phyloP scores from a whole-genome alignment of 2,113 vertebrate genomes.

The Aythya baeri region DNA sequence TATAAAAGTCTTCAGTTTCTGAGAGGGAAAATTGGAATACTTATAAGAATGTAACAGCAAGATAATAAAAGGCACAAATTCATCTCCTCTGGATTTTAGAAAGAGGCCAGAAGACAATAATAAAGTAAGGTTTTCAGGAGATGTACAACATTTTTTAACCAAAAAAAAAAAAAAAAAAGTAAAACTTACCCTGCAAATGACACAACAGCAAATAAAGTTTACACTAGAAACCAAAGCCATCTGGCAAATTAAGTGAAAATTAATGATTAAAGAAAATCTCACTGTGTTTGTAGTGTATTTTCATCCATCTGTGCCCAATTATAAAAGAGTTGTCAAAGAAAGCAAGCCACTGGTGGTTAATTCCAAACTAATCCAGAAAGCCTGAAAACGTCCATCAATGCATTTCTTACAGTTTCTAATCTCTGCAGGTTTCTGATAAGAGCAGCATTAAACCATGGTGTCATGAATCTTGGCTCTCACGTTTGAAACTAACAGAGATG shows the following conservation, averaged over 20 bases:
- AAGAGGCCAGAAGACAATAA: not conserved
- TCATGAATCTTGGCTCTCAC: constrained; percentile 46
- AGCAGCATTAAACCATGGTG: constrained; percentile 29
- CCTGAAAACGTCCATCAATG: constrained; percentile 18
- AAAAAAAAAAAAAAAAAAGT: not conserved
- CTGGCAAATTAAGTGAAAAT: constrained; percentile 64
- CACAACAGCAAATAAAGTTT: constrained; percentile 29
- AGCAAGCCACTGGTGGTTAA: constrained; percentile 25
- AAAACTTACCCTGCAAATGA: not conserved
- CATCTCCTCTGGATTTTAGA: not conserved
- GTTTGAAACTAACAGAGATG: constrained; percentile 41
- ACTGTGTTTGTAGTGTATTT: constrained; percentile 53
- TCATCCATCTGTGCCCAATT: constrained; percentile 57
- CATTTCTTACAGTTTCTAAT: constrained; percentile 44
- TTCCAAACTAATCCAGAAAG: constrained; percentile 48
- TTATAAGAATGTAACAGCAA: not conserved
- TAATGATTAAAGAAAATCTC: constrained; percentile 65
- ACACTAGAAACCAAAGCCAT: constrained; percentile 29
- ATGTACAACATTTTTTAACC: not conserved
- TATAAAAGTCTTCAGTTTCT: not conserved
- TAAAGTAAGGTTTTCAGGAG: not conserved
- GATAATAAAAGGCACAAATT: not conserved
- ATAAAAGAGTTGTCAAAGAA: constrained; percentile 57
- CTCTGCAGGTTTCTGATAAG: constrained; percentile 62
- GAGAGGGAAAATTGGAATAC: not conserved